Percentiles rank a stretch among this genome's conserved stretches.
phyloP scores from a whole-genome alignment of 2,888 invertebrate species.

The Folsomia candida region DNA sequence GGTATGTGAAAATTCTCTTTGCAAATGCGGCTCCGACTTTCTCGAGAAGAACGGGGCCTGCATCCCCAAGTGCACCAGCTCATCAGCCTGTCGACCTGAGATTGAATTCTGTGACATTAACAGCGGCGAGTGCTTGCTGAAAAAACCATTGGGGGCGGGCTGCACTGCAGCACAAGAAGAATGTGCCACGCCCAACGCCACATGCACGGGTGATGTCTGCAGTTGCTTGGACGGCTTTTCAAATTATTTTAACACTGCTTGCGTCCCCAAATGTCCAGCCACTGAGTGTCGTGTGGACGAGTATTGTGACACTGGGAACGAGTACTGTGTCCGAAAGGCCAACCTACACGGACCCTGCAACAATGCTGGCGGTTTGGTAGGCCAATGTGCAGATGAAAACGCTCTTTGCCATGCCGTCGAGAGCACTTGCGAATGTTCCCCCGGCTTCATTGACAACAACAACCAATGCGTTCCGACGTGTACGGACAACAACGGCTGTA shows the following conservation, averaged over 20 bases:
- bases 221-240: neutral
- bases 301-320: neutral
- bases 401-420: neutral
- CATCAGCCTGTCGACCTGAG: neutral
- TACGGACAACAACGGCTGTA: neutral
- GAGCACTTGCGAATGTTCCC: neutral
- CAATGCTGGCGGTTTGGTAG: no score
- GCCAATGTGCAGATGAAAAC: neutral
- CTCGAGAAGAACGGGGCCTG: constrained; percentile 2
- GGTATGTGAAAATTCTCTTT: neutral
- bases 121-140: neutral
- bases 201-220: neutral
- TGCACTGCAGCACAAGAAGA: neutral
- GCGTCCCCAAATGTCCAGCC: neutral
- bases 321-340: neutral
- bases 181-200: neutral
- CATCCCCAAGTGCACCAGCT: neutral
- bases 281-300: neutral
- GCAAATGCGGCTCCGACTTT: neutral
- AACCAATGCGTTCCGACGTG: neutral
- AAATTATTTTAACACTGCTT: neutral
- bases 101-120: constrained; percentile 2
- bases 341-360: neutral
- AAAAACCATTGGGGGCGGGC: neutral
- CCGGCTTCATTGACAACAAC: neutral